Base-by-base conservation (phyloP, 2,113 vertebrate genomes). In the Crotalus tigris region DNA sequence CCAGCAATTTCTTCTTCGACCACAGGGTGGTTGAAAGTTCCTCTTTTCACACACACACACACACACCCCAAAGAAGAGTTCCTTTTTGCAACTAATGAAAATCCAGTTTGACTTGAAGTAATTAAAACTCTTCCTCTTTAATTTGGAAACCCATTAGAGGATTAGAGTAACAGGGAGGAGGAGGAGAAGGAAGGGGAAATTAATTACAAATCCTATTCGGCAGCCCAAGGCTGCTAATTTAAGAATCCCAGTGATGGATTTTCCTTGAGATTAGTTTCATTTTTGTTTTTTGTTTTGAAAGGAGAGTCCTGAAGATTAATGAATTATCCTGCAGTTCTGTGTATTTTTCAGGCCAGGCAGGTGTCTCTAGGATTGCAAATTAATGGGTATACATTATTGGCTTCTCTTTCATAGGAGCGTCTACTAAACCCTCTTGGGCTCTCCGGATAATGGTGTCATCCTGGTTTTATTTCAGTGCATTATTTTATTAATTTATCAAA, bases 141-240 rank as follows among this genome's bases (percentile, higher is more conserved):
- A 58, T 57, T 87, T 17, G 49, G n/a, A 91, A 91, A 87, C 53
- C 75, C 81, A 59, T 59, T n/a, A 87, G 85, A 61, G 85, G 44
- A 87, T 87, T 61, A 61, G 57, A 53, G 57, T 24, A 39, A 51
- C 49, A 61, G 39, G n/a, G 46, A n/a, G 61, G 61, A 12, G 11
- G 1, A n/a, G 46, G 29, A 11, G 33, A 24, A 91, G 15, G 15
- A 17, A 5, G 46, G 11, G 44, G 9, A 29, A 92, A 64, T 64
- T 92, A 92, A 87, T 92, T 92, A 92, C 91, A 64, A 58, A 87
- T 87, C 46, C 33, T 87, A 19, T 51, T 87, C 61, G 59, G 17
- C 26, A 87, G 91, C 91, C 85, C 85, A 61, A 53, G 61, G 85
- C 57, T 4, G 51, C 11, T n/a, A 11, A 58, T 58, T 54, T 61